Conservation (phyloP, 2,113 vertebrate species). For the Natator depressus region DNA sequence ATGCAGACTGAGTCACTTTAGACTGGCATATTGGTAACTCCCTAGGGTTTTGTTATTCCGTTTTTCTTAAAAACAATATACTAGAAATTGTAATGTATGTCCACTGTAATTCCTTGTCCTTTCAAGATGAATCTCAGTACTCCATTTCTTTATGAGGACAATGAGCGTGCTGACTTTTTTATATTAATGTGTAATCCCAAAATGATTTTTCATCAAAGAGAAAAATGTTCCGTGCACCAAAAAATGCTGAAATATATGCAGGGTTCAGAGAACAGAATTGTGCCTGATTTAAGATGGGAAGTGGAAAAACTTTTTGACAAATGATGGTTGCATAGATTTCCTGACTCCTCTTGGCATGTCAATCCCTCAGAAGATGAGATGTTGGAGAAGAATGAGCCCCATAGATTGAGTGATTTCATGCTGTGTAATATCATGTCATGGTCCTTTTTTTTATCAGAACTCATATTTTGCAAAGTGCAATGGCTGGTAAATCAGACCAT, state of each 20-base stretch:
- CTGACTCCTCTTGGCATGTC: neutral
- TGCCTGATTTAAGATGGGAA: slow-evolving; percentile 24
- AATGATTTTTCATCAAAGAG: slow-evolving; percentile 14
- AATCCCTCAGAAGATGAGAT: slow-evolving; percentile 34
- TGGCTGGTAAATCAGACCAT: neutral
- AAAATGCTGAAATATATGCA: neutral
- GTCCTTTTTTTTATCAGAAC: slow-evolving; percentile 35
- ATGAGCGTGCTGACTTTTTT: neutral
- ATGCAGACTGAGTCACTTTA: neutral
- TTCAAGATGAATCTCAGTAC: neutral
- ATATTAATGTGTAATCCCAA: slow-evolving; percentile 27
- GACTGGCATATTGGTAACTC: neutral
- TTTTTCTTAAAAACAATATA: slow-evolving; percentile 7
- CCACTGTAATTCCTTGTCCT: neutral
- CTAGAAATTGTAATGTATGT: rapidly evolving
- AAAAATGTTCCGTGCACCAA: neutral
- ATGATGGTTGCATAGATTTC: slow-evolving; percentile 36
- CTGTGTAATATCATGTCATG: slow-evolving; percentile 23
- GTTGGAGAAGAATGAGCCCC: neutral
- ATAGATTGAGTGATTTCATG: slow-evolving; percentile 40
- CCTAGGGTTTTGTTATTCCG: neutral
- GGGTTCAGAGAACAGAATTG: neutral
- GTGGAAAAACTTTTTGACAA: slow-evolving; percentile 23
- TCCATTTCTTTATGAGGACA: neutral
- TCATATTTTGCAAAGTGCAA: slow-evolving; percentile 16